These are phyloP conservation scores for Crocuta crocuta DNA, from an alignment of 2,113 vertebrate genomes.

Conservation along the genomic window DNA sequence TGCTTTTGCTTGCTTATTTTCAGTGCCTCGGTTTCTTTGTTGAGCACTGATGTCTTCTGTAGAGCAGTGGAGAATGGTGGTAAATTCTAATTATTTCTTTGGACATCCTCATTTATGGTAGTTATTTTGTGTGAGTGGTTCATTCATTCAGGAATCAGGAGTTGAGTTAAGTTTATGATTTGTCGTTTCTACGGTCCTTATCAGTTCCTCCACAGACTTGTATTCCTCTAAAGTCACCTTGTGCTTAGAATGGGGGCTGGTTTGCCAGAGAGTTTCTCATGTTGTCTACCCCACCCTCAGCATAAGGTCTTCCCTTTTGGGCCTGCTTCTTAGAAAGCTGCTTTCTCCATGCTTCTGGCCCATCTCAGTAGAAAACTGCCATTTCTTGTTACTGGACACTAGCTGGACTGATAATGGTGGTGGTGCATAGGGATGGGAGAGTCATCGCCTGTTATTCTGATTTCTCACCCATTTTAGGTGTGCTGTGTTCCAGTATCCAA, in stretches of 20 bases:
- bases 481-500: neutral
- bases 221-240: neutral
- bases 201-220: neutral
- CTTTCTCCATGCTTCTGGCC: neutral
- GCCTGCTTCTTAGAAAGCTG: neutral
- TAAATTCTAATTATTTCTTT: neutral
- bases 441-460: neutral
- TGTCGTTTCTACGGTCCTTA: neutral
- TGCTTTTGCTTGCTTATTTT: neutral
- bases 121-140: neutral
- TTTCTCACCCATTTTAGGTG: accelerated
- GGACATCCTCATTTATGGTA: neutral
- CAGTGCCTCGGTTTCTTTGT: neutral
- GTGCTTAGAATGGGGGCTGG: neutral
- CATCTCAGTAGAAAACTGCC: no score
- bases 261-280: neutral
- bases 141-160: neutral
- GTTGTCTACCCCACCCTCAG: neutral
- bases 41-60: neutral
- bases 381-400: neutral
- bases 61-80: neutral
- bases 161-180: neutral
- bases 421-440: accelerated
- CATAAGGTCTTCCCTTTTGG: neutral
- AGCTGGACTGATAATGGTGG: neutral